Evolutionary conservation across 2,797 vertebrate species (phyloP).

Genomic region (Sitta carolinensis): DNA sequence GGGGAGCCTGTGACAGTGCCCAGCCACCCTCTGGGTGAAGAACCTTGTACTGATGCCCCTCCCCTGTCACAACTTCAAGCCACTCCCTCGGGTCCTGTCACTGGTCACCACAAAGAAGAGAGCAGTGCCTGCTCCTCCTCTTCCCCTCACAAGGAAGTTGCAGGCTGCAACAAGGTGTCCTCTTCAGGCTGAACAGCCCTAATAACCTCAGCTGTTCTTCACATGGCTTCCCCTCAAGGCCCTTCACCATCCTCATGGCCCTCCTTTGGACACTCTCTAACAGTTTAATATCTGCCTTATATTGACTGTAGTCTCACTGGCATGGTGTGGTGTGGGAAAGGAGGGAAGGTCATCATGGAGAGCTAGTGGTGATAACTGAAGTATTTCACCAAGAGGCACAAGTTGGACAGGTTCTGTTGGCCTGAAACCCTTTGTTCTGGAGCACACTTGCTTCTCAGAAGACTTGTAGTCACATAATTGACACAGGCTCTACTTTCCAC

Average conservation of each 20-base stretch:
- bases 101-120: background rate
- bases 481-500: background rate
- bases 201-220: background rate
- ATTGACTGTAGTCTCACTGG: background rate
- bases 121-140: background rate
- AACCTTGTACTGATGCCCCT: background rate
- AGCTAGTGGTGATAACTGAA: background rate
- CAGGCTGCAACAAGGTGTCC: rapidly evolving
- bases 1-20: background rate
- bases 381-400: background rate
- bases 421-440: background rate
- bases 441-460: background rate
- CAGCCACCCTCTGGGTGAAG: background rate
- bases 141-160: background rate
- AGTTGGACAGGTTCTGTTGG: background rate
- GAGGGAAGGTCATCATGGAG: background rate
- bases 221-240: rapidly evolving
- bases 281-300: background rate
- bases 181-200: background rate
- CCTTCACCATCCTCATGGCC: background rate
- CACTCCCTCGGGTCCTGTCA: rapidly evolving
- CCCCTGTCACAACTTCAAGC: background rate
- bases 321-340: background rate
- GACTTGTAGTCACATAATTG: background rate
- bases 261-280: background rate